Percentiles rank a stretch among this genome's conserved stretches.
phyloP scores from a whole-genome alignment of 2,113 vertebrate genomes.

The Gymnobelideus leadbeateri region DNA sequence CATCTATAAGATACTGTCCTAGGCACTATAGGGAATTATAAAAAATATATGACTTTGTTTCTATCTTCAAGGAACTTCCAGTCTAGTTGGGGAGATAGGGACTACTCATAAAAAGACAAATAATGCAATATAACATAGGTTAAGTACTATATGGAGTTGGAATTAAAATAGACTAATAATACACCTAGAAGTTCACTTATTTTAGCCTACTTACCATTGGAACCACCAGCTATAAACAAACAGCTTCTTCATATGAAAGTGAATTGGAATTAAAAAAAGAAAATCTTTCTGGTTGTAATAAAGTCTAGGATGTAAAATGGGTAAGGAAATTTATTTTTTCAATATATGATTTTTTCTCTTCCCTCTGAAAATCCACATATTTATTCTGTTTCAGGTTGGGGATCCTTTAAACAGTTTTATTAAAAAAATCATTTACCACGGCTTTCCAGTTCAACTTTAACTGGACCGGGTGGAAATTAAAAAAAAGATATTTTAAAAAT shows the following conservation, averaged over 20 bases:
- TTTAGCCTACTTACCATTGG: conserved; percentile 43
- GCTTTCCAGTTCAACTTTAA: conserved; percentile 83
- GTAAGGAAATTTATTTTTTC: conserved; percentile 81
- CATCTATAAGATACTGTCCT: background rate
- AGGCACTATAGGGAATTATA: background rate
- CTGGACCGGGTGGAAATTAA: conserved; percentile 86
- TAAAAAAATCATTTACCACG: conserved; percentile 80
- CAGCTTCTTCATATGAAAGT: conserved; percentile 64
- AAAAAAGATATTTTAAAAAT: conserved; percentile 84
- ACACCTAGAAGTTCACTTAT: background rate
- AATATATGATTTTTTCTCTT: conserved; percentile 69
- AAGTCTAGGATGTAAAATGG: conserved; percentile 78
- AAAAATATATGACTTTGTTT: background rate
- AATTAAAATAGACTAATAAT: conserved; percentile 8
- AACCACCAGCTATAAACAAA: conserved; percentile 53
- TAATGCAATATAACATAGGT: background rate
- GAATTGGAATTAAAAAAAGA: conserved; percentile 76
- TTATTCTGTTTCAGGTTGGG: conserved; percentile 73
- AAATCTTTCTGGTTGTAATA: conserved; percentile 68
- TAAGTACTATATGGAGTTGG: background rate
- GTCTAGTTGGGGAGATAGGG: background rate
- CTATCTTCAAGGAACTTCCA: background rate
- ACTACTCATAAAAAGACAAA: background rate
- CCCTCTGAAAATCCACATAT: conserved; percentile 70
- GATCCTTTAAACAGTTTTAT: conserved; percentile 77